These are phyloP conservation scores for Lacerta viridis DNA, from an alignment of 2,797 vertebrate genomes.

Conservation along the genomic window DNA sequence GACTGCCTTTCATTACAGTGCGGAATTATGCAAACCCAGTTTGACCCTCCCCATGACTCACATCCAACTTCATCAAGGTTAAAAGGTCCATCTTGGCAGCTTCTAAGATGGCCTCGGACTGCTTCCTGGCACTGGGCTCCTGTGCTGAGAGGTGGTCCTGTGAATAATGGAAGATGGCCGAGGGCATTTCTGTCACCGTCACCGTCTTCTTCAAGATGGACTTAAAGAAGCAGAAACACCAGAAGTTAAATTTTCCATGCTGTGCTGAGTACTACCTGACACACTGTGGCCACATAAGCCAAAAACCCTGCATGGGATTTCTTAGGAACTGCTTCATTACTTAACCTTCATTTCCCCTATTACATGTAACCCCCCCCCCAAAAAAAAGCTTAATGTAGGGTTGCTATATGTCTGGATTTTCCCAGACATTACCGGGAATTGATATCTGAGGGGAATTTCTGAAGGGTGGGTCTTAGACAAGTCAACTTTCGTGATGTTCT, in stretches of 20 bases:
- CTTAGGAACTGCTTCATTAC: no score
- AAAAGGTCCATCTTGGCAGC: constrained; percentile 93
- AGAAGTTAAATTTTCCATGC: neutral
- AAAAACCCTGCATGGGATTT: no score
- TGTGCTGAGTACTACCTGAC: neutral
- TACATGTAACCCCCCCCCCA: no score
- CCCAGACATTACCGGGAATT: no score
- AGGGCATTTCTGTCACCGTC: constrained; percentile 85
- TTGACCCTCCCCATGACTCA: constrained; percentile 71
- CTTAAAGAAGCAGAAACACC: constrained; percentile 48
- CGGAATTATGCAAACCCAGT: neutral
- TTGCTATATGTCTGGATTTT: no score
- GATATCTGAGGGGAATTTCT: no score
- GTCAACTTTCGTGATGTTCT: no score
- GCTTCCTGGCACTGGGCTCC: constrained; percentile 81
- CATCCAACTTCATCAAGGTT: constrained; percentile 89
- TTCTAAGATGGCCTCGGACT: constrained; percentile 84
- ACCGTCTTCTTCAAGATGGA: constrained; percentile 86
- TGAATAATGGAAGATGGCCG: constrained; percentile 85
- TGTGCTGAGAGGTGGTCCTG: constrained; percentile 76
- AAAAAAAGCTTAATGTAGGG: no score
- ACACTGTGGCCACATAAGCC: neutral
- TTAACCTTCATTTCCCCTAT: no score
- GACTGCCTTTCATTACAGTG: neutral
- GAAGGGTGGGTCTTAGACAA: no score